Percentiles rank a stretch among this genome's conserved stretches.
Conservation (phyloP, 2,888 invertebrate genomes). For the Schizotus pectinicornis region DNA sequence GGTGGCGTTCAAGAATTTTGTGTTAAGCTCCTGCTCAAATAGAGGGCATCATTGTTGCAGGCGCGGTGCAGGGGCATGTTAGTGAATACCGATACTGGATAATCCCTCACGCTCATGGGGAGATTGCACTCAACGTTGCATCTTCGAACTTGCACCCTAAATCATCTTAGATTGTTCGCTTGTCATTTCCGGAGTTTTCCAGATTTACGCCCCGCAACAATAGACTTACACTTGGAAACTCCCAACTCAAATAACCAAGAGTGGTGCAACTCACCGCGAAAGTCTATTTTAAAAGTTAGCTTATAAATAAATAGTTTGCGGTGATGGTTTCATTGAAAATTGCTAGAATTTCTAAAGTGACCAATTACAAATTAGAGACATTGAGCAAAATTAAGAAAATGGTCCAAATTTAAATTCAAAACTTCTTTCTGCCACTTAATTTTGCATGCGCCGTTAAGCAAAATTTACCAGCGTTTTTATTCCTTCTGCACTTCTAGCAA, state of each 20-base stretch:
- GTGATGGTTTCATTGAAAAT: neutral
- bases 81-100: slow-evolving; percentile 56
- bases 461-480: no score
- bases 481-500: no score
- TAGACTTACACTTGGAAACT: neutral
- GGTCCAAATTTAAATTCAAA: no score
- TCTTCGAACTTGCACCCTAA: slow-evolving; percentile 42
- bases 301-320: neutral
- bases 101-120: slow-evolving; percentile 47
- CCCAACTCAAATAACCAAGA: neutral
- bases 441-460: no score
- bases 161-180: slow-evolving; percentile 44
- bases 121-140: slow-evolving; percentile 38
- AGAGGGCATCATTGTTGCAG: slow-evolving; percentile 42
- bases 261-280: slow-evolving; percentile 1
- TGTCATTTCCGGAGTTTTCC: slow-evolving; percentile 39
- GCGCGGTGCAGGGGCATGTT: slow-evolving; percentile 48
- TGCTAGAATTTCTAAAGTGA: neutral
- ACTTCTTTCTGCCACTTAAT: no score
- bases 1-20: slow-evolving; percentile 44
- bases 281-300: no score
- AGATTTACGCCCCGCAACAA: slow-evolving; percentile 31
- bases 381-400: no score
- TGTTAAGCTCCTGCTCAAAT: slow-evolving; percentile 51
- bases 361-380: slow-evolving; percentile 25